Evolutionary conservation across 2,797 vertebrate species (phyloP), one percentile per base, ranked within the genome.

Genomic region (Cetoscarus ocellatus): DNA sequence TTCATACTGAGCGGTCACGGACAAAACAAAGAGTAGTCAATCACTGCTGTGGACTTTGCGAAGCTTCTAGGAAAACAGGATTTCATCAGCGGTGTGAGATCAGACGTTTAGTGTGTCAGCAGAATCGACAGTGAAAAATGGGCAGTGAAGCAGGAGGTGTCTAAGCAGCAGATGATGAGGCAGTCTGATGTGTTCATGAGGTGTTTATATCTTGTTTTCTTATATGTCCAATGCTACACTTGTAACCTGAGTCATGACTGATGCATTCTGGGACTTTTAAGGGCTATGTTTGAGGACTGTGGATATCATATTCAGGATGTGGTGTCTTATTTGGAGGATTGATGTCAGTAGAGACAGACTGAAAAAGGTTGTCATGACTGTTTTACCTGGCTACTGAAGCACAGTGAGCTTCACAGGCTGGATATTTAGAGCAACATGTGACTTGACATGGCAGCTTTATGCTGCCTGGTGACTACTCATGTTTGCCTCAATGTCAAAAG

Each of bases 151-250:
- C 83, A 82, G 77, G 10, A 19, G 3, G 54, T 75, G 72, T 78
- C 55, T 61, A 55, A 51, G 77, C 42, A 36, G 52, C 47, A 51
- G 78, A 63, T 71, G 71, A 51, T 60, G 27, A 27, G 18, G 17
- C 55, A 55, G 62, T 44, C 67, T 63, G 59, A 69, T 71, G 45
- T 81, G 64, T 75, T 69, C 17, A 49, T 17, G 62, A 57, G 66
- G 69, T 84, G 84, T 85, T 85, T 77, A 83, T 77, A 61, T 86
- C 78, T 66, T 80, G 70, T 83, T 84, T 79, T 75, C 61, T 64
- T 61, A 19, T 72, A 39, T 61, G 73, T 75, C 54, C 48, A n/a
- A 35, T 13, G 12, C 4, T 45, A 40, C 0, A 3, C 44, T 51
- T 69, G 64, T 70, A 67, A 86, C 54, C 14, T 50, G 80, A 88